Evolutionary conservation across 1,140 invertebrate genomes (phyloP), one percentile per base, ranked within the genome.

Genomic region (Scylla paramamosain): DNA sequence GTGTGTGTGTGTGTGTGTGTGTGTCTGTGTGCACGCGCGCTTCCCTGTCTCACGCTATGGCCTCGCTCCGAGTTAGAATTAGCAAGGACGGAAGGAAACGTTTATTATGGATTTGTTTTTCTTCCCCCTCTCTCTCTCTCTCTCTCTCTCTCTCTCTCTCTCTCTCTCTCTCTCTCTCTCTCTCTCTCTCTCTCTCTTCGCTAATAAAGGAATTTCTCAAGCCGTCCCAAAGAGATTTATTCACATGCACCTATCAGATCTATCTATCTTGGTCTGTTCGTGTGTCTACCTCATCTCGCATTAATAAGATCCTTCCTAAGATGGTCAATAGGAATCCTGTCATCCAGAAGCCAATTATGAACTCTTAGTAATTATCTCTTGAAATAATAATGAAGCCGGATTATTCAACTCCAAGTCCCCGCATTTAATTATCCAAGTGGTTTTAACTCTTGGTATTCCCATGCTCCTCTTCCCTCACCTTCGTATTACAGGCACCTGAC

Each of bases 371-470:
- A 77, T 77, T 77, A 77, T 77, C 67, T 77, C 25, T 77, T 88
- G 86, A 88, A 45, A 45, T 88, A 88, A 45, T 39, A 88, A 45
- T 88, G 86, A 46, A 88, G 16, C 86, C 45, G 31, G 86, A 88
- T 88, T 88, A 88, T 46, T 88, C 86, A 32, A 16, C 86, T 88
- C 67, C 16, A 77, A 77, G 12, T 77, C 67, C n/a, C 67, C 25
- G 67, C 67, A 77, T 77, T 77, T 77, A 77, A 77, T 88, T 46
- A 88, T 88, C 86, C 32, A 16, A 88, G n/a, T 88, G 31, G 86
- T 32, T 46, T 32, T 46, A 39, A 32, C 29, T 88, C 31, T 32
- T 28, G 0, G 31, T 46, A n/a, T 28, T 88, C 86, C 45, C 86
- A 28, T 88, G 86, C 25, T 32, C 86, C 20, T 32, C 86, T 45